Percentiles rank a stretch among this genome's conserved stretches.
phyloP scores from a whole-genome alignment of 2,888 invertebrate genomes.

The Drosophila nigritarsus region DNA sequence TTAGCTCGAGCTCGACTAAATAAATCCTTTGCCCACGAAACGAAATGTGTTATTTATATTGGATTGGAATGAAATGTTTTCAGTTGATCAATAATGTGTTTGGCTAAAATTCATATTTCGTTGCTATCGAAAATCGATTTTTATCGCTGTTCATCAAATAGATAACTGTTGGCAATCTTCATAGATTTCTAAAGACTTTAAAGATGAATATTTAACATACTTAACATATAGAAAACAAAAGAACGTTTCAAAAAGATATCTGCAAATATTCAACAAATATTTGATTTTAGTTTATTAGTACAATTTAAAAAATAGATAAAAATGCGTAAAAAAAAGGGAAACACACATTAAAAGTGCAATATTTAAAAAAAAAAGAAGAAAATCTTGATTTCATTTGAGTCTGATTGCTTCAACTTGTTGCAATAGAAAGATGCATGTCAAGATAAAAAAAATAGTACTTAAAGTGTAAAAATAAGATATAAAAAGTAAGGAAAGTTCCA shows the following conservation, averaged over 20 bases:
- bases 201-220: background rate
- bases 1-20: no score
- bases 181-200: background rate
- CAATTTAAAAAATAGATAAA: background rate
- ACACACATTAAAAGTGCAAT: no score
- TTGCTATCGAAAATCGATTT: background rate
- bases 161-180: accelerated
- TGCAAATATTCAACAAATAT: background rate
- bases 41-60: background rate
- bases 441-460: background rate
- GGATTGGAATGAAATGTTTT: background rate
- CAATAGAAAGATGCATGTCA: background rate
- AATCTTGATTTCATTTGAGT: background rate
- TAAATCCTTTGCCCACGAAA: background rate
- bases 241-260: background rate
- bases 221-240: background rate
- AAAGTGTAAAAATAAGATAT: background rate
- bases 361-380: background rate
- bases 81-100: background rate
- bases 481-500: background rate
- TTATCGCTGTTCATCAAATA: background rate
- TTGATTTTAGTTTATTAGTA: background rate
- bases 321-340: no score
- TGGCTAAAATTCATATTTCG: no score
- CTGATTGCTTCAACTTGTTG: background rate